Evolutionary conservation across 1,140 invertebrate genomes (phyloP), one percentile per base, ranked within the genome.

Genomic region (Drosophila fuyamai): DNA sequence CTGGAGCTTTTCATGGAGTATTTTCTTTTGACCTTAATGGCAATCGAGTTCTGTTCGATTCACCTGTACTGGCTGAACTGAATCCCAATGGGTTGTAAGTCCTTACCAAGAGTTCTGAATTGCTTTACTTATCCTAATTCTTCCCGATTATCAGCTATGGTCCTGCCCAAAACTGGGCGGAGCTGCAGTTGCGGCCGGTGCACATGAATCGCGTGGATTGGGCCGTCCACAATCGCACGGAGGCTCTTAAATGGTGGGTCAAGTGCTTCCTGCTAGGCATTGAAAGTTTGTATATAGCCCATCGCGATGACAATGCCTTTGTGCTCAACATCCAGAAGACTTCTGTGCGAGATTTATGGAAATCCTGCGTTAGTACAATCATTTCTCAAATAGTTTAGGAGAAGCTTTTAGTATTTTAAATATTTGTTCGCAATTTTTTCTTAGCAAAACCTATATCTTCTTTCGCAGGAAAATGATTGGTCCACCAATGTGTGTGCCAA

Each of bases 181-280:
- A 86, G 2, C 29, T 86, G n/a, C 27, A 72, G n/a, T 2, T 86
- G 14, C 79, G 82, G 0, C 14, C 9, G 29, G 48, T 58, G 14
- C 62, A 44, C 7, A 86, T 86, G 82, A 88, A 7, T 12, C 55
- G 62, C 4, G 0, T 4, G 5, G 83, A 86, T 23, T 86, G 79
- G 83, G 0, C n/a, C 3, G n/a, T 4, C 0, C 66, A 88, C 35
- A 58, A 72, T 29, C 59, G 47, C 0, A 36, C 29, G 7, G 62
- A 76, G 2, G 55, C 29, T 4, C 40, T 83, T 5, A 68, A 76
- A 18, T 86, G 83, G 82, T 86, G 82, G 82, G 47, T 43, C 12
- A 60, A 76, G 32, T 68, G 62, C 27, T 83, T 76, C 5, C 38
- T 86, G 4, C 32, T 76, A 4, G 76, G 67, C 12, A 73, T 83